These are phyloP conservation scores for Lasius fuliginosus DNA, from an alignment of 2,888 invertebrate species.

Conservation along the genomic window DNA sequence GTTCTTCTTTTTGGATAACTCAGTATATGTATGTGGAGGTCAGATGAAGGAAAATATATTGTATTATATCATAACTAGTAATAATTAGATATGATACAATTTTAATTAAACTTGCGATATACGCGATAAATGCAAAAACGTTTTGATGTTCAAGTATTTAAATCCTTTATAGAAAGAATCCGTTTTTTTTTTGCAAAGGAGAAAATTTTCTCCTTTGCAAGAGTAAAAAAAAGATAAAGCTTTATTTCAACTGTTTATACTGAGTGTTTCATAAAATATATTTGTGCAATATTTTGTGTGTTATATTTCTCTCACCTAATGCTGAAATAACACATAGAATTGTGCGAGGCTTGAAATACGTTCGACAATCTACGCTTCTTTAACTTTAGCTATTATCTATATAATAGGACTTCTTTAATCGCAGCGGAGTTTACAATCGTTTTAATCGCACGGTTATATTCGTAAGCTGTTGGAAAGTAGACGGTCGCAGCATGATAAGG, in stretches of 20 bases:
- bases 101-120: not conserved
- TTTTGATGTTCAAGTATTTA: not conserved
- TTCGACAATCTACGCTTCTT: slow-evolving; percentile 60
- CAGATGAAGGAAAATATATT: not conserved
- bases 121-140: not conserved
- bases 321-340: not conserved
- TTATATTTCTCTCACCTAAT: not conserved
- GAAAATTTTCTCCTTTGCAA: not conserved
- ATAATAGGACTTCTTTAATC: slow-evolving; percentile 48
- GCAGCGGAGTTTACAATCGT: slow-evolving; percentile 65
- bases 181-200: not conserved
- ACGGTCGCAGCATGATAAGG: slow-evolving; percentile 70
- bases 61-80: not conserved
- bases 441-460: slow-evolving; percentile 61
- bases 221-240: not conserved
- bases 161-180: not conserved
- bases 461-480: slow-evolving; percentile 65
- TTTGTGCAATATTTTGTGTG: not conserved
- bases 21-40: not conserved
- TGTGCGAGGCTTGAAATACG: slow-evolving; percentile 23
- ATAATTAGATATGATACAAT: not conserved
- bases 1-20: not conserved
- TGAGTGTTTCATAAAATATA: not conserved
- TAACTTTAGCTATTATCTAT: slow-evolving; percentile 62
- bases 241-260: not conserved